A percentile compares a stretch with the other conserved stretches of the same genome.
phyloP scores from a whole-genome alignment of 2,797 vertebrate genomes.

The Limosa lapponica region DNA sequence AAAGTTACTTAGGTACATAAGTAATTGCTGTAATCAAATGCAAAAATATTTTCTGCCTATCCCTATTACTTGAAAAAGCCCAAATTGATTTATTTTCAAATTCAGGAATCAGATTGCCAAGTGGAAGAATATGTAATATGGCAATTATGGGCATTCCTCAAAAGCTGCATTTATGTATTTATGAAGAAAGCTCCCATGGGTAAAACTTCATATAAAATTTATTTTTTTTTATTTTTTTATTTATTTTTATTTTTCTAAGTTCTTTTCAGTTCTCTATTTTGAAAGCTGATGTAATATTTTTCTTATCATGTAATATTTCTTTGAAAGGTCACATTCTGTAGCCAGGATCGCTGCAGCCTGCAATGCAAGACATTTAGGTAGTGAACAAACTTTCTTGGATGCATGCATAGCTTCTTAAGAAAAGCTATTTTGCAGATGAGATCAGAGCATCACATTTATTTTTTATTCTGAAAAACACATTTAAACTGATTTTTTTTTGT shows the following conservation, averaged over 20 bases:
- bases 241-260: constrained; percentile 30
- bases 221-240: too few relatives aligned
- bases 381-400: neutral
- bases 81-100: constrained; percentile 37
- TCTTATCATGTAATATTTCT: neutral
- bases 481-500: neutral
- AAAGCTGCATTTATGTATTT: constrained; percentile 57
- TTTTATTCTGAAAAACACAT: neutral
- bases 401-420: neutral
- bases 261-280: neutral
- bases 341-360: neutral
- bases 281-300: neutral
- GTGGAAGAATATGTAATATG: constrained; percentile 5
- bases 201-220: neutral
- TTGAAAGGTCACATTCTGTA: neutral
- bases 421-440: neutral
- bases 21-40: neutral
- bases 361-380: neutral
- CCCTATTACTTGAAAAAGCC: neutral
- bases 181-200: constrained; percentile 30
- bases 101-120: neutral
- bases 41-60: neutral
- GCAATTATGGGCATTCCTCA: constrained; percentile 55
- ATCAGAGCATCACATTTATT: neutral
- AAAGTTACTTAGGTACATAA: neutral